These are phyloP conservation scores for Drosophila kambysellisi DNA, from an alignment of 2,888 invertebrate species.

Conservation along the genomic window DNA sequence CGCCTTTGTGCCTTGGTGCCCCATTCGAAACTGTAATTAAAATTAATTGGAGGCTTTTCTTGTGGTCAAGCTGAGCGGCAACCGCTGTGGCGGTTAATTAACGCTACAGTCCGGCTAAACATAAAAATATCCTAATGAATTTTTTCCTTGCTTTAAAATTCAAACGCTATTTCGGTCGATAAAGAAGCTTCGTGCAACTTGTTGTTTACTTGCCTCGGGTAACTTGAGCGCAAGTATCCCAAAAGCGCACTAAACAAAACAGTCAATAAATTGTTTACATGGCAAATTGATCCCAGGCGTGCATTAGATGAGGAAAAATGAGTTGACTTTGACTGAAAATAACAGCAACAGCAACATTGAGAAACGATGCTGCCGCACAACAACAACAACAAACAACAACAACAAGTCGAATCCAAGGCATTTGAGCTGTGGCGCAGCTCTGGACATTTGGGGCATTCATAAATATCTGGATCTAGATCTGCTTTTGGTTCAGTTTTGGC, in stretches of 20 bases:
- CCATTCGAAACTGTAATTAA: constrained; percentile 73
- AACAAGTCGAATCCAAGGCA: constrained; percentile 14
- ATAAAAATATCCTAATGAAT: constrained; percentile 59
- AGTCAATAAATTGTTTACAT: constrained; percentile 82
- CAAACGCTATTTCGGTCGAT: constrained; percentile 28
- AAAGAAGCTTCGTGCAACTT: constrained; percentile 16
- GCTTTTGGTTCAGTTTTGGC: neutral
- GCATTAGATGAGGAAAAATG: constrained; percentile 81
- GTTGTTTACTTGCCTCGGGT: constrained; percentile 35
- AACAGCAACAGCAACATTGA: constrained; percentile 27
- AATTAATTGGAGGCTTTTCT: constrained; percentile 76
- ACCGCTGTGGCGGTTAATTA: constrained; percentile 63
- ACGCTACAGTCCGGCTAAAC: constrained; percentile 40
- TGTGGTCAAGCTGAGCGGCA: constrained; percentile 57
- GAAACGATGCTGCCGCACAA: constrained; percentile 23
- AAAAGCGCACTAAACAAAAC: constrained; percentile 78
- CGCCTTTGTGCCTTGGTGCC: constrained; percentile 36
- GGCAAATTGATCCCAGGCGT: constrained; percentile 78
- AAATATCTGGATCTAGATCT: constrained; percentile 39
- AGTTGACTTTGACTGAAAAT: constrained; percentile 77
- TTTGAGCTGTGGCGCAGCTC: constrained; percentile 34
- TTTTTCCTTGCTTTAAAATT: constrained; percentile 57
- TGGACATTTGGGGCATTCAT: constrained; percentile 63
- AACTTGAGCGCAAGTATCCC: constrained; percentile 66
- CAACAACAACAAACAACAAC: constrained; percentile 15